Evolutionary conservation across 53 echinoderm and acorn worm genomes (phyloP), one percentile per base, ranked within the genome.

Genomic region (Temnopleurus reevesii): DNA sequence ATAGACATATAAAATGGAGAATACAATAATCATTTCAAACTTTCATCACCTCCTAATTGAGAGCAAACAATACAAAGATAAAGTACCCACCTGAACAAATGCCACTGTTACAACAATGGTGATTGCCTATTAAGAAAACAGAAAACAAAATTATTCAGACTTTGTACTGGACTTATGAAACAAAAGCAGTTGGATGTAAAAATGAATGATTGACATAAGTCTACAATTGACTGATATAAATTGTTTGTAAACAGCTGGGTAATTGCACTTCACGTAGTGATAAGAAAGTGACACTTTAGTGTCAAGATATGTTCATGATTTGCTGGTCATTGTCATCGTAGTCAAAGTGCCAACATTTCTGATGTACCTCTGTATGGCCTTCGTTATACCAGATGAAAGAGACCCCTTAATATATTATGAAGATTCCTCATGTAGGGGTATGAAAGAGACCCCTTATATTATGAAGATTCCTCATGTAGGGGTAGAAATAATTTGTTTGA

Each of bases 71-170:
- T 44, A 77, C 15, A 45, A 77, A 76, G 43, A 36, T 2, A 21
- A 44, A 77, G 27, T 77, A 64, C 95, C 84, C 49, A 97, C 97
- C 97, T 97, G 97, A 28, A 97, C 97, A 95, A 97, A 97, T 27
- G 95, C 97, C 10, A 97, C 97, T 4, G 97, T 97, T 28, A 97
- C 97, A 12, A 97, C 97, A 29, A 97, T 97, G 2, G 90, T 54
- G 46, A 97, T 97, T 53, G 97, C 97, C 97, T 97, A 89, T 7
- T 44, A 87, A 90, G 30, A 83, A 54, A 65, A 13, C 38, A 44
- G n/a, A 4, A n/a, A 25, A 53, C 5, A 29, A 54, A 83, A 34
- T 25, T 12, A 84, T n/a, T 31, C 15, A 41, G 10, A 36, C n/a
- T 58, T 36, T 58, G 4, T 82, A 30, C 23, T 55, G 36, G 4